Percentiles rank a stretch among this genome's conserved stretches.
Conservation (phyloP, 1,140 invertebrate species). For the Contarinia nasturtii region DNA sequence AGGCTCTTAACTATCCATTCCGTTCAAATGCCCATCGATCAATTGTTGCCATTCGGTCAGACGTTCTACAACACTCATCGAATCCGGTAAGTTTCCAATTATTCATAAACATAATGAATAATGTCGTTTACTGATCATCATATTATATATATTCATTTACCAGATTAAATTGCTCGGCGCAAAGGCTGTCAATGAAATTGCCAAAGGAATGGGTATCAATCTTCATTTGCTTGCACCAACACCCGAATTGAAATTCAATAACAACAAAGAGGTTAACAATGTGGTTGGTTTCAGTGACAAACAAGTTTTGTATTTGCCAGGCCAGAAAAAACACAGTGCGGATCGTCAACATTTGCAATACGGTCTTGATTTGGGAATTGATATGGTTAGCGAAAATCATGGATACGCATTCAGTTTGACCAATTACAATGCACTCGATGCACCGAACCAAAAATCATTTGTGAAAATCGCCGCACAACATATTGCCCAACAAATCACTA, state of each 20-base stretch:
- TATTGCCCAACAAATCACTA: conserved; percentile 18
- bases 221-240: conserved; percentile 13
- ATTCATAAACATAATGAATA: not conserved
- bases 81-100: conserved; percentile 14
- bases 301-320: conserved; percentile 28
- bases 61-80: conserved; percentile 11
- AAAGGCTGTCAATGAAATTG: conserved; percentile 9
- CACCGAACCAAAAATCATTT: conserved; percentile 11
- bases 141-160: conserved; percentile 6
- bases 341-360: conserved; percentile 29
- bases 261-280: conserved; percentile 12
- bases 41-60: conserved; percentile 29
- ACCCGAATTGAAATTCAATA: conserved; percentile 11
- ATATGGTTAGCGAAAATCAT: conserved; percentile 17
- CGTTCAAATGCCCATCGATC: conserved; percentile 34
- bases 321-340: conserved; percentile 30
- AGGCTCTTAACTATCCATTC: conserved; percentile 37
- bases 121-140: not conserved
- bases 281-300: conserved; percentile 27
- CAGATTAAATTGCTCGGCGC: conserved; percentile 16
- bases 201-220: conserved; percentile 1
- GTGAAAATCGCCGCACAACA: conserved; percentile 12
- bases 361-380: conserved; percentile 32
- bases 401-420: conserved; percentile 20
- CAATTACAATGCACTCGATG: conserved; percentile 16